Evolutionary conservation across 2,888 invertebrate species (phyloP), one percentile per base, ranked within the genome.

Genomic region (Oscheius sp.): DNA sequence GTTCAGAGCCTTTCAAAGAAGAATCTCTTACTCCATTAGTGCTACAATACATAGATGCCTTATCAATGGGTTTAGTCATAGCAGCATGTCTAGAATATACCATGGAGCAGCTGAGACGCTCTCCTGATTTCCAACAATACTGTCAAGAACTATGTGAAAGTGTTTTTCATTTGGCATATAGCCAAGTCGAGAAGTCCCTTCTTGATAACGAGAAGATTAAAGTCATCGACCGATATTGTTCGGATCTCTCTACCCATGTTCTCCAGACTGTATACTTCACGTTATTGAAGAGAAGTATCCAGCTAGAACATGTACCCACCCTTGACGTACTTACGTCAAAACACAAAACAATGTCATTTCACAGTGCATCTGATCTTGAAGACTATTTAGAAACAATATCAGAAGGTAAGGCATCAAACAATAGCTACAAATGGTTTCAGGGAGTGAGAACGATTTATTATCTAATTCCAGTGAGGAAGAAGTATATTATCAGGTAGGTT

Each of bases 71-170:
- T 57, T 63, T 57, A 8, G 41, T 67, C 20, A 62, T 67, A 14
- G 50, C 50, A 6, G 61, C 67, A 3, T 44, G 44, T 20, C 4
- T 67, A n/a, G 50, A 61, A 28, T 38, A 50, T 20, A 38, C 33
- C 12, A 22, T 14, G 36, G 22, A 38, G 14, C 14, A 30, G 33
- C 49, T 67, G 14, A 24, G 17, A 14, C n/a, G 28, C 33, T 54
- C 54, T 5, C n/a, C 38, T n/a, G 8, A 44, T n/a, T 67, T 67
- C 33, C 65, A 73, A 33, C 24, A 66, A 47, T 71, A 71, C 66
- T 75, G 75, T 32, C 68, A 62, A 26, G 62, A 59, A 36, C 59
- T 75, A 32, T 75, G 75, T 54, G 71, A 75, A 56, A 69, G 63
- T 9, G 56, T 73, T 12, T 75, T 75, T 32, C n/a, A 51, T 1